Evolutionary conservation across 2,113 vertebrate genomes (phyloP), one percentile per base, ranked within the genome.

Genomic region (Podocnemis expansa): DNA sequence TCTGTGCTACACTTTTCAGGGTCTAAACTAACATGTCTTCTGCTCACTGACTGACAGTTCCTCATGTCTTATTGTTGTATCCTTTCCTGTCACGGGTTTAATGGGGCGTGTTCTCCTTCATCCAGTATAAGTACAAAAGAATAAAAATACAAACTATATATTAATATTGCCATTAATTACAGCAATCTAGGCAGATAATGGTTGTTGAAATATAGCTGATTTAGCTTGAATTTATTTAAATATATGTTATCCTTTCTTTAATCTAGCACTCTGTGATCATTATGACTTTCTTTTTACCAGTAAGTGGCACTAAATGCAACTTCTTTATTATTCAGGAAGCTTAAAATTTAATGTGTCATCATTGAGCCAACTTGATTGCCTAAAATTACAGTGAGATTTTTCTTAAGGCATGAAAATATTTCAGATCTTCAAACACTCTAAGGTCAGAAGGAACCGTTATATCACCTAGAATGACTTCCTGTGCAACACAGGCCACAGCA

Each of bases 231-330:
- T 45, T 49, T 2, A 17, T 13, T 8, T 51, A 90, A 86, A 67
- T 12, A 0, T 5, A 76, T 78, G 3, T 1, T 31, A 10, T 54
- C 75, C 21, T 88, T 91, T 73, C 51, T 45, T 14, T 58, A 22
- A 13, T 49, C 83, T 63, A 56, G 1, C 10, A 4, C n/a, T 87
- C 43, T 45, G 5, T 3, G 45, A 3, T 41, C 52, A 9, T 43
- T 24, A 45, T 85, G 49, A 55, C 7, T 4, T 38, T 87, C 70
- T 51, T 31, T 80, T 78, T 67, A 84, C 94, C 94, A 93, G 93
- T 88, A 25, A n/a, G 95, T 94, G 96, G 94, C 97, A 94, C 93
- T 90, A 95, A 91, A 78, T 10, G 54, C 91, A 93, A 25, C 21
- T 31, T 80, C 95, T 97, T 93, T 27, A 41, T 58, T 63, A 49